Evolutionary conservation across 2,797 vertebrate species (phyloP).

Genomic region (Pseudotriccus pelzelni): DNA sequence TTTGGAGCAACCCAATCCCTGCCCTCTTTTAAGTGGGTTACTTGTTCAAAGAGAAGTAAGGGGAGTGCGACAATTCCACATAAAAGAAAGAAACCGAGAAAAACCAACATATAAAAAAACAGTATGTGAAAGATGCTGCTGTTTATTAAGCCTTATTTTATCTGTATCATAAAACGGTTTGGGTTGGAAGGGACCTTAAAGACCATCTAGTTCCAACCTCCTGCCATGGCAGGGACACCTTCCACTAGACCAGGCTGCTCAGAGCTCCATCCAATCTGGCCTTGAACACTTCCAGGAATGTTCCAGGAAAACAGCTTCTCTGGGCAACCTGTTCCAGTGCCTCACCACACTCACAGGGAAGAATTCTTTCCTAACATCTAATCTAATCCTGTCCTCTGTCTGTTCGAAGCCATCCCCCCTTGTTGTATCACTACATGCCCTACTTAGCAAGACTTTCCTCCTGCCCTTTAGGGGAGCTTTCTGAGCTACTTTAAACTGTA

Average conservation of each 20-base stretch:
- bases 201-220: neutral
- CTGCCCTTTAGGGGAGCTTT: neutral
- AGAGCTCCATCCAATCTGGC: neutral
- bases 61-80: neutral
- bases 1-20: neutral
- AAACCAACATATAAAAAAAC: neutral
- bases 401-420: neutral
- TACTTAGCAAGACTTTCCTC: neutral
- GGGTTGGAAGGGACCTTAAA: neutral
- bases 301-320: no score
- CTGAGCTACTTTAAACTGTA: neutral
- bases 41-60: neutral
- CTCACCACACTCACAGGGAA: neutral
- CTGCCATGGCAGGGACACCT: neutral
- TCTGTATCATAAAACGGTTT: neutral
- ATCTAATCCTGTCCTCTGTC: neutral
- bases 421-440: neutral
- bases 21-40: neutral
- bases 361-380: neutral
- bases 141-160: neutral
- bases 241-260: accelerated
- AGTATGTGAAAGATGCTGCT: neutral
- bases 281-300: neutral
- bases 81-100: neutral
- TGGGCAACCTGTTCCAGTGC: neutral